Evolutionary conservation across 2,888 invertebrate genomes (phyloP), one percentile per base, ranked within the genome.

Genomic region (Epicampocera succincta): DNA sequence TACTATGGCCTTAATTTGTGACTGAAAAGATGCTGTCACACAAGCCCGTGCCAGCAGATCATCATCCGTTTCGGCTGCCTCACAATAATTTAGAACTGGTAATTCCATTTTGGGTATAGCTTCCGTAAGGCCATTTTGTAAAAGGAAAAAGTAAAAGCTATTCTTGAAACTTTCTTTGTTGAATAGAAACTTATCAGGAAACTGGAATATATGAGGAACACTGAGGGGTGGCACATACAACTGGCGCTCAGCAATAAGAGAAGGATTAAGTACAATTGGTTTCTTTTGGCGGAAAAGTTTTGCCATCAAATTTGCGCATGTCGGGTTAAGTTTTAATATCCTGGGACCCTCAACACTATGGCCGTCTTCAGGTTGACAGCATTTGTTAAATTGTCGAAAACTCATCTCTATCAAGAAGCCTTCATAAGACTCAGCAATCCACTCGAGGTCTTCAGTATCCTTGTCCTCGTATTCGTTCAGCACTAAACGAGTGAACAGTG

Each of bases 171-270:
- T 61, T 0, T 83, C 42, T 3, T 84, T 84, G 0, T 83, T 85
- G 6, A 88, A 74, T 29, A 89, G 5, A 54, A 85, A 90, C 56
- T 89, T 90, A 60, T 90, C 90, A 12, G 90, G 89, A 82, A 88
- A 89, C 48, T 85, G 88, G 69, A 88, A 89, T 6, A 87, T 75
- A 25, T 87, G 85, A 12, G 76, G 73, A 17, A 87, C 86, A 58
- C 88, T 85, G 0, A 71, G 79, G 1, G 87, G 86, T 73, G 86
- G 84, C 0, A 90, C 80, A 0, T 84, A 81, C 3, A 88, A 68
- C 12, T 83, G 85, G 13, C 86, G 85, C 25, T 85, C 79, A 5
- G 83, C 83, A 25, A 90, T 79, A 0, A 66, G 71, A n/a, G 48
- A 40, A 0, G 86, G 63, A 77, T 88, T 85, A 3, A 89, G 66